Base-by-base conservation (phyloP, 2,888 invertebrate genomes). In the Philereme transversata region DNA sequence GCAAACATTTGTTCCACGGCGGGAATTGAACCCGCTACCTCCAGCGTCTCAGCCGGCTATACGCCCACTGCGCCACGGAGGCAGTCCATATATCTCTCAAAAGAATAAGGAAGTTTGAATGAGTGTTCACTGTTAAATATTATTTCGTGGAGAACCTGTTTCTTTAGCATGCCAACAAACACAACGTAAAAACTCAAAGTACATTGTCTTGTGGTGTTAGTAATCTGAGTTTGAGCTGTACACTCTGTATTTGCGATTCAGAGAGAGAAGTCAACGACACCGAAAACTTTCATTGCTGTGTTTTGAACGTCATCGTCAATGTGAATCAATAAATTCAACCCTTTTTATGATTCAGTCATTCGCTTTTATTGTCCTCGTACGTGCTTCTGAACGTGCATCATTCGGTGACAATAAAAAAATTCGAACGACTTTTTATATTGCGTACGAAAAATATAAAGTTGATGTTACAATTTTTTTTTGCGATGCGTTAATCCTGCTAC, bases 241-340 rank as follows among this genome's bases (percentile, higher is more conserved):
- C 9, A 49, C 44, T 48, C 40, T 50, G 40, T 40, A 11, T 5
- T 9, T n/a, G n/a, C 36, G 43, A 46, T 7, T 10, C 22, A 45
- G 45, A 59, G 47, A 6, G 38, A 53, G 44, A 45, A 48, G 5
- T 6, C 41, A 44, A 46, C 8, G 44, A 52, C 38, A 51, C 50
- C 41, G 43, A 57, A 51, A 51, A 44, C 79, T 62, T 62, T 55
- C 55, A 58, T 51, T 43, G 52, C 52, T 52, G 36, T 56, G 44
- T 59, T 52, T 10, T 43, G 43, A 56, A 56, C 52, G 83, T 83
- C 83, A 84, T 87, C 81, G 84, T 83, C 87, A 85, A 87, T 87
- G 82, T 73, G 84, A 88, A 87, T 89, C 88, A 88, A 90, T 90
- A 89, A 88, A 90, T 89, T 88, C 84, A 88, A 88, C 88, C 87